These are phyloP conservation scores for Caenorhabditis sp. DNA, from an alignment of 2,888 invertebrate genomes.

Conservation along the genomic window DNA sequence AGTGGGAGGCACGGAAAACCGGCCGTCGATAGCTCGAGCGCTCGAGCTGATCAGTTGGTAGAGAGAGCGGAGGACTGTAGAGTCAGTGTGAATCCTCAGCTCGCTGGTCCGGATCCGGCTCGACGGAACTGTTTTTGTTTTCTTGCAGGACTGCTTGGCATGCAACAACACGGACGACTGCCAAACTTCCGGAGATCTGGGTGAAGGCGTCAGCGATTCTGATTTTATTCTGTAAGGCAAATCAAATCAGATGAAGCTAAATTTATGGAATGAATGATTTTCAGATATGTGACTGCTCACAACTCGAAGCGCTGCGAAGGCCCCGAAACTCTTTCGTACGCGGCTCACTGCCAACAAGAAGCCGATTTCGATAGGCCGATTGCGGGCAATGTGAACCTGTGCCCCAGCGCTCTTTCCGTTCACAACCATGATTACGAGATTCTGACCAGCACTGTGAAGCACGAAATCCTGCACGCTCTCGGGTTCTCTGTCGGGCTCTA, in stretches of 20 bases:
- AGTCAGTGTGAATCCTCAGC: conserved; percentile 65
- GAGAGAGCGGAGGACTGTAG: conserved; percentile 67
- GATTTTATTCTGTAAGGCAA: conserved; percentile 91
- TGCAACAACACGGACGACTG: conserved; percentile 68
- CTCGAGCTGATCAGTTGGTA: too few relatives aligned
- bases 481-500: conserved; percentile 97
- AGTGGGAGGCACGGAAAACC: conserved; percentile 79
- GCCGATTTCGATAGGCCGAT: conserved; percentile 92
- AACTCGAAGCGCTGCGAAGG: conserved; percentile 84
- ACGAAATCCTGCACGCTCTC: conserved; percentile 96
- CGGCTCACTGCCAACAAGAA: conserved; percentile 98
- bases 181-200: conserved; percentile 84
- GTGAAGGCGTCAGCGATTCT: conserved; percentile 84
- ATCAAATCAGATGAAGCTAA: neutral
- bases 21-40: conserved; percentile 67
- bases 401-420: conserved; percentile 93
- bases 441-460: conserved; percentile 80
- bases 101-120: conserved; percentile 73
- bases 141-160: conserved; percentile 56
- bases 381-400: conserved; percentile 98
- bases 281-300: conserved; percentile 63
- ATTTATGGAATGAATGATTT: neutral
- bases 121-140: conserved; percentile 62
- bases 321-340: conserved; percentile 91
- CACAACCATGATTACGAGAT: conserved; percentile 89